Evolutionary conservation across 2,888 invertebrate species (phyloP).

Genomic region (Trichogramma evanescens): DNA sequence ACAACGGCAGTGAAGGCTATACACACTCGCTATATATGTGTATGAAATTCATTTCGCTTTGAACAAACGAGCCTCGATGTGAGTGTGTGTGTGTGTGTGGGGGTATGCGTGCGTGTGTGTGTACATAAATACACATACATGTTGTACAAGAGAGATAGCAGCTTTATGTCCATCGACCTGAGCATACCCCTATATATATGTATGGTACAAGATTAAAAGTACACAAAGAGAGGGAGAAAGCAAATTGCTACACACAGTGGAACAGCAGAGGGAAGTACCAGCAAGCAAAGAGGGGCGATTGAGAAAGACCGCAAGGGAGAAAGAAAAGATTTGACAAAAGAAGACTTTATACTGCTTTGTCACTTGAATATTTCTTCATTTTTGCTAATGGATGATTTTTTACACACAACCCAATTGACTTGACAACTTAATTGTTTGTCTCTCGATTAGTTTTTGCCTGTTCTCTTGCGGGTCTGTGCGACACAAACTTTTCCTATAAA

Average conservation of each 20-base stretch:
- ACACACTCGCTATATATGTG: too few relatives aligned
- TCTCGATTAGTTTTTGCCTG: too few relatives aligned
- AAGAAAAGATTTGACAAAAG: not conserved
- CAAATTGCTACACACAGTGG: constrained; percentile 20
- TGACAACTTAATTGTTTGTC: too few relatives aligned
- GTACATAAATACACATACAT: constrained; percentile 7
- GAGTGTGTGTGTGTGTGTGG: not conserved
- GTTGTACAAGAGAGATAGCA: not conserved
- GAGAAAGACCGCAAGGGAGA: not conserved
- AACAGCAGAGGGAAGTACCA: constrained; percentile 5
- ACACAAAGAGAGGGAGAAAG: constrained; percentile 13
- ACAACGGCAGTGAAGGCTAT: too few relatives aligned
- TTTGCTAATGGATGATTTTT: too few relatives aligned
- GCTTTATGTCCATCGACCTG: constrained; percentile 27
- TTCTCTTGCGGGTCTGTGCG: too few relatives aligned
- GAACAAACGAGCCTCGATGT: constrained; percentile 18
- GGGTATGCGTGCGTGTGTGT: not conserved
- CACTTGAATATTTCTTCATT: too few relatives aligned
- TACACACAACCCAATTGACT: too few relatives aligned
- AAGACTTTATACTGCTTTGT: too few relatives aligned
- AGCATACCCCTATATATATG: not conserved
- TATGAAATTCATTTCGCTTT: constrained; percentile 19
- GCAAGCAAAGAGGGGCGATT: not conserved
- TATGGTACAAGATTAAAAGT: constrained; percentile 23
- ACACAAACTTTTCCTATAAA: too few relatives aligned